These are phyloP conservation scores for Crotophaga sulcirostris DNA, from an alignment of 2,113 vertebrate species.

Conservation along the genomic window DNA sequence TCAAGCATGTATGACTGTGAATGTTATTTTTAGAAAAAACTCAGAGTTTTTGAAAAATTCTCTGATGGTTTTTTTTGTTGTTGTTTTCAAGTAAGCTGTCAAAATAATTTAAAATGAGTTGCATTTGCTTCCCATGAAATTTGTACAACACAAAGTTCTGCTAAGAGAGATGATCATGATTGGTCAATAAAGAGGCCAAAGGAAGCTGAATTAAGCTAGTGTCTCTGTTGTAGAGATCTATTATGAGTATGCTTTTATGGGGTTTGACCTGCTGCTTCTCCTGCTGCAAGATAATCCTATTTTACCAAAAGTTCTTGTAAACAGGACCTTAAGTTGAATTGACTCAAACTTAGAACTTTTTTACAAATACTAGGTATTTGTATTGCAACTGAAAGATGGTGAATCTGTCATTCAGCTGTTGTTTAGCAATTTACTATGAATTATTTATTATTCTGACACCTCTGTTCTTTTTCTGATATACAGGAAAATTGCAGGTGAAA, in stretches of 20 bases:
- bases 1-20: not conserved
- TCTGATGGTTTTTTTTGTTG: not conserved
- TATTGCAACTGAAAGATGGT: conserved; percentile 29
- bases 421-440: conserved; percentile 56
- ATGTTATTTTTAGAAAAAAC: not conserved
- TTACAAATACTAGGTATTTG: conserved; percentile 33
- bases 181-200: not conserved
- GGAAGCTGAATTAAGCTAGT: not conserved
- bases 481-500: conserved; percentile 52
- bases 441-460: conserved; percentile 64
- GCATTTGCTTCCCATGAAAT: not conserved
- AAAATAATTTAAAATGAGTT: conserved; percentile 5
- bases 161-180: not conserved
- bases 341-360: conserved; percentile 20
- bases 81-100: conserved; percentile 17
- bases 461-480: conserved; percentile 43
- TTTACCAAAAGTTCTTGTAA: not conserved
- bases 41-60: not conserved
- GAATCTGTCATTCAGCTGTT: conserved; percentile 44
- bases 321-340: not conserved
- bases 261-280: not conserved
- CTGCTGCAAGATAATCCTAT: not conserved
- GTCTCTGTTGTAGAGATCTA: not conserved
- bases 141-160: not conserved
- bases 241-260: not conserved